These are phyloP conservation scores for Apantesis nais DNA, from an alignment of 2,888 invertebrate genomes.

Conservation along the genomic window DNA sequence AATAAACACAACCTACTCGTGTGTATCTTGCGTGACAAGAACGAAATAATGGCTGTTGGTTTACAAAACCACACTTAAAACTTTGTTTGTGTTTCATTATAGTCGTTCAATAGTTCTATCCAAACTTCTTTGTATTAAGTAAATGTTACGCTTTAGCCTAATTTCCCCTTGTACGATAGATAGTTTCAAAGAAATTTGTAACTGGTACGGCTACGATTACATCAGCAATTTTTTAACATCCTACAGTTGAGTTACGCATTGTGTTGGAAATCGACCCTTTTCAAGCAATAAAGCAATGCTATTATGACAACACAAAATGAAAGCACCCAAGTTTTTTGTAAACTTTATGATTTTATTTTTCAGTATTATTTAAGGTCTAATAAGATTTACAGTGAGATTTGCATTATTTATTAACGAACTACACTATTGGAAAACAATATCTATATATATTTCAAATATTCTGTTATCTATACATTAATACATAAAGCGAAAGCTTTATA, in stretches of 20 bases:
- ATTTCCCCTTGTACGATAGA: slow-evolving; percentile 35
- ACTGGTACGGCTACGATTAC: slow-evolving; percentile 40
- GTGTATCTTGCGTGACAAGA: slow-evolving; percentile 54
- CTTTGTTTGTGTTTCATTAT: slow-evolving; percentile 45
- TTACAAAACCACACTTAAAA: slow-evolving; percentile 53
- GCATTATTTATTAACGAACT: too few relatives aligned
- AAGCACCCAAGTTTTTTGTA: slow-evolving; percentile 10
- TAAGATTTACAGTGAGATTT: too few relatives aligned
- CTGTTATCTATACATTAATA: too few relatives aligned
- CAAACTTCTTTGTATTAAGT: slow-evolving; percentile 45
- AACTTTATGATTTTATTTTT: neutral
- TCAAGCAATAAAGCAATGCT: slow-evolving; percentile 3
- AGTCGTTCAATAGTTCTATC: slow-evolving; percentile 51
- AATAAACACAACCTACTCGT: slow-evolving; percentile 38
- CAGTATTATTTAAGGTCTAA: neutral
- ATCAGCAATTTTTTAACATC: slow-evolving; percentile 20
- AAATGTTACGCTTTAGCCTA: slow-evolving; percentile 40
- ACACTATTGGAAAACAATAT: too few relatives aligned
- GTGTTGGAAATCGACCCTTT: slow-evolving; percentile 17
- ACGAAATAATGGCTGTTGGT: slow-evolving; percentile 54
- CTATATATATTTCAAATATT: too few relatives aligned
- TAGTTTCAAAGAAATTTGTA: slow-evolving; percentile 31
- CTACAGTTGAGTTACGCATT: slow-evolving; percentile 20
- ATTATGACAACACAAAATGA: slow-evolving; percentile 12
- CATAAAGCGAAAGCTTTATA: too few relatives aligned